Evolutionary conservation across 2,797 vertebrate genomes (phyloP).

Genomic region (Okamejei kenojei): DNA sequence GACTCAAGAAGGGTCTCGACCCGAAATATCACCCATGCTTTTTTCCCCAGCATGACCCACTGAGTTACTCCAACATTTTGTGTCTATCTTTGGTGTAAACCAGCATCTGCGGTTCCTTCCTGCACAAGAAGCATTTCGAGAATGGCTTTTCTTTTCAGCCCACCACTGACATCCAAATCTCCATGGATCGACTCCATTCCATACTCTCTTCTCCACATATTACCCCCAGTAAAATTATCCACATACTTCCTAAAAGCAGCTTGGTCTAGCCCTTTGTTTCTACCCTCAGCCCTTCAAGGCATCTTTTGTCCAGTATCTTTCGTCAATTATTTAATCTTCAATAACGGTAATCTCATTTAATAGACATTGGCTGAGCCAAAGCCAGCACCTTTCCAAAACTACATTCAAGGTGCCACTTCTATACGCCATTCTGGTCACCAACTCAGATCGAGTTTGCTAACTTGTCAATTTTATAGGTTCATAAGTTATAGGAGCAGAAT

Average conservation of each 20-base stretch:
- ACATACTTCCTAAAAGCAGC: background rate
- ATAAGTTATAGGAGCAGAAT: no score
- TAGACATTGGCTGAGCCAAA: background rate
- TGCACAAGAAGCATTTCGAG: background rate
- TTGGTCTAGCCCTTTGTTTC: background rate
- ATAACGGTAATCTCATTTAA: background rate
- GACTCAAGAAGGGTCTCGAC: no score
- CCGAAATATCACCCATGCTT: no score
- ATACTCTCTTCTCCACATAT: background rate
- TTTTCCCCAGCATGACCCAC: no score
- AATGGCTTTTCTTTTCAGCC: background rate
- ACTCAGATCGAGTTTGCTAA: background rate
- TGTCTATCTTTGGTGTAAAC: no score
- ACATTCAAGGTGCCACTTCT: background rate
- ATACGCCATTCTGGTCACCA: background rate
- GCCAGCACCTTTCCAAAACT: background rate
- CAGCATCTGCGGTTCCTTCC: no score
- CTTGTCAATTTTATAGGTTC: no score
- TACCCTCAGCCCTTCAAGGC: background rate
- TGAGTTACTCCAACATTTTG: no score
- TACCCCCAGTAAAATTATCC: background rate
- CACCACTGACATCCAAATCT: background rate
- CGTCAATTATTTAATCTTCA: background rate
- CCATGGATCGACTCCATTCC: background rate
- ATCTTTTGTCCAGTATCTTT: background rate